These are phyloP conservation scores for Equus przewalskii DNA, from an alignment of 2,113 vertebrate genomes.

Conservation along the genomic window DNA sequence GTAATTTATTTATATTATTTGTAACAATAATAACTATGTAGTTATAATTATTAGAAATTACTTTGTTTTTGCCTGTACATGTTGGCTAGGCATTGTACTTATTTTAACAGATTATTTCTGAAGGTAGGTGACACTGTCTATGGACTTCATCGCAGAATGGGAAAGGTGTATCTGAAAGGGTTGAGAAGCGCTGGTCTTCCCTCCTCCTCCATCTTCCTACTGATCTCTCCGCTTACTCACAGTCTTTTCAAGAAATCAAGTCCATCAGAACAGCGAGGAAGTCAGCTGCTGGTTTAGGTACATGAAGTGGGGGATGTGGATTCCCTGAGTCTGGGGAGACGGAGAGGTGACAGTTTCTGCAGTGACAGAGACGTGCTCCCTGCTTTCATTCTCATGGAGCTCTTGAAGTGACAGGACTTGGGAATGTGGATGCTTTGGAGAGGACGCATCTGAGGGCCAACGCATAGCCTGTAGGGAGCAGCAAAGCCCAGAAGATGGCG, in stretches of 20 bases:
- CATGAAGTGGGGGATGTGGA: not conserved
- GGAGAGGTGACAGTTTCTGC: not conserved
- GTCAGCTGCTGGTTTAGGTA: not conserved
- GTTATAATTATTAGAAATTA: not conserved
- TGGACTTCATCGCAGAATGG: not conserved
- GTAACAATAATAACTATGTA: not conserved
- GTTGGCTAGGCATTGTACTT: not conserved
- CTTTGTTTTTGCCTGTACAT: not conserved
- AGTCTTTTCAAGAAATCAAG: not conserved
- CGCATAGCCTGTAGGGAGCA: not conserved
- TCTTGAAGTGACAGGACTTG: not conserved
- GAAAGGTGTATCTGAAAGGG: not conserved
- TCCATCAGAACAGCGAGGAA: not conserved
- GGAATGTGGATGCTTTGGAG: not conserved
- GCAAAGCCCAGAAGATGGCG: slow-evolving; percentile 23
- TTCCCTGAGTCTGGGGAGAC: not conserved
- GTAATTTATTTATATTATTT: not conserved
- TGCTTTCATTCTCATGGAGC: not conserved
- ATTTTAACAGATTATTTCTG: not conserved
- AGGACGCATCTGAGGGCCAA: not conserved
- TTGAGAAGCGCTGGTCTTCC: not conserved
- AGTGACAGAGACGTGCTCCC: not conserved
- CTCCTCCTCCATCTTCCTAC: not conserved
- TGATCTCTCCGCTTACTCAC: rapidly evolving
- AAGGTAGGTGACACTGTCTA: not conserved